Percentiles rank a stretch among this genome's conserved stretches.
Evolutionary conservation across 2,113 vertebrate genomes (phyloP).

Genomic region (Pristiophorus japonicus): DNA sequence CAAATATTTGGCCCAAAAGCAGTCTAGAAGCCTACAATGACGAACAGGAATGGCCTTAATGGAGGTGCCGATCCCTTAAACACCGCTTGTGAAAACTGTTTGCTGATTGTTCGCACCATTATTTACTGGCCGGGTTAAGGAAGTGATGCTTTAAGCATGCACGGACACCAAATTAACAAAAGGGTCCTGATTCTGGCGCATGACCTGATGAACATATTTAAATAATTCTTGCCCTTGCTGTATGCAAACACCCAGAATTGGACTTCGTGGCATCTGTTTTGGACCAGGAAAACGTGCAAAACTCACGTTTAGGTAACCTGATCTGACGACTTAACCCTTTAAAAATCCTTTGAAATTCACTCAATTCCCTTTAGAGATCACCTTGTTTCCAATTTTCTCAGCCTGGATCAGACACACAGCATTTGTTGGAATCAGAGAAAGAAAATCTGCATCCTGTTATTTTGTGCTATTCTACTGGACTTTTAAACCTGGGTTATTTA

Average conservation of each 20-base stretch:
- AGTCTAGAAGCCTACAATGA: background rate
- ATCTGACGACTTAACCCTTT: background rate
- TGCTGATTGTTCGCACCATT: background rate
- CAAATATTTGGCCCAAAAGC: background rate
- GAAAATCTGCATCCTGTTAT: background rate
- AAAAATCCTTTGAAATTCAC: background rate
- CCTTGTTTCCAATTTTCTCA: background rate
- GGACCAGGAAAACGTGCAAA: background rate
- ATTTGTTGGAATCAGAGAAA: background rate
- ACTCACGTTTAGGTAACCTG: background rate
- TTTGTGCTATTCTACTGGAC: conserved; percentile 13
- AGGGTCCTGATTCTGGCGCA: background rate
- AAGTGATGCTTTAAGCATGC: background rate
- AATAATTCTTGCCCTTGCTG: background rate
- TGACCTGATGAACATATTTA: background rate
- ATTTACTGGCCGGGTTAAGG: background rate
- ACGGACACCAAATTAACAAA: background rate
- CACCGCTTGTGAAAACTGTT: background rate
- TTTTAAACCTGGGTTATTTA: conserved; percentile 57
- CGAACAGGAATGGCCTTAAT: background rate
- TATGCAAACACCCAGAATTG: background rate
- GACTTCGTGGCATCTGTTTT: background rate
- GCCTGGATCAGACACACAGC: background rate
- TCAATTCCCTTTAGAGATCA: background rate
- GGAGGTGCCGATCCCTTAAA: background rate